phyloP scores from a whole-genome alignment of 2,797 vertebrate species.

The Taeniopygia guttata region DNA sequence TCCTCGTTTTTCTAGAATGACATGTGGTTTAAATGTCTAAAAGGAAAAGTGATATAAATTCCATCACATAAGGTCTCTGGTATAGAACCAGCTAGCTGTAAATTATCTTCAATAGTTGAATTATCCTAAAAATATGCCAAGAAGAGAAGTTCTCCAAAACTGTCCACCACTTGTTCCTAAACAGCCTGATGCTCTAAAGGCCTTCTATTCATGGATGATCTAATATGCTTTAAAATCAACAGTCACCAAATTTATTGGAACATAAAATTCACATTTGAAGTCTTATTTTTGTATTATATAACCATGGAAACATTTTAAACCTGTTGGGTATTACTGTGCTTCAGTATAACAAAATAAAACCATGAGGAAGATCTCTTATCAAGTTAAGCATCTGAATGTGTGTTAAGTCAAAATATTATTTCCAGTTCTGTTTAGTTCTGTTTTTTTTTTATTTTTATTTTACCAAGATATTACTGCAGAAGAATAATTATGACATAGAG shows the following conservation, averaged over 20 bases:
- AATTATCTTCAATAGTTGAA: constrained; percentile 21
- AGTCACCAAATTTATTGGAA: not conserved
- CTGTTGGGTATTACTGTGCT: not conserved
- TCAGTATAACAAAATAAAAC: not conserved
- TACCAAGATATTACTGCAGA: not conserved
- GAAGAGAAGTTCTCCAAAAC: not conserved
- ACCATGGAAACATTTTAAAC: not conserved
- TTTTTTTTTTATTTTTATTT: not conserved
- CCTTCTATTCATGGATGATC: not conserved
- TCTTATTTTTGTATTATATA: not conserved
- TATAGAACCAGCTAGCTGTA: constrained; percentile 14
- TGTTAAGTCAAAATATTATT: not conserved
- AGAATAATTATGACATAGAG: not conserved
- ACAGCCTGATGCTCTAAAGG: not conserved
- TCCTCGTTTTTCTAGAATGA: constrained; percentile 50
- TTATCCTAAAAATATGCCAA: not conserved
- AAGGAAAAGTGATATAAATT: constrained; percentile 62
- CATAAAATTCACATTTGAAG: not conserved
- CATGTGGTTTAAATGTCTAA: constrained; percentile 66
- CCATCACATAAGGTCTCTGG: constrained; percentile 18
- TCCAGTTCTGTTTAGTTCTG: not conserved
- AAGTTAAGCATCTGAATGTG: not conserved
- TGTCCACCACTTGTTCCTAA: constrained; percentile 14
- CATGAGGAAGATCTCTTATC: not conserved
- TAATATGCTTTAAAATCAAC: not conserved